Base-by-base conservation (phyloP, 2,888 invertebrate genomes). In the Panopea generosa region DNA sequence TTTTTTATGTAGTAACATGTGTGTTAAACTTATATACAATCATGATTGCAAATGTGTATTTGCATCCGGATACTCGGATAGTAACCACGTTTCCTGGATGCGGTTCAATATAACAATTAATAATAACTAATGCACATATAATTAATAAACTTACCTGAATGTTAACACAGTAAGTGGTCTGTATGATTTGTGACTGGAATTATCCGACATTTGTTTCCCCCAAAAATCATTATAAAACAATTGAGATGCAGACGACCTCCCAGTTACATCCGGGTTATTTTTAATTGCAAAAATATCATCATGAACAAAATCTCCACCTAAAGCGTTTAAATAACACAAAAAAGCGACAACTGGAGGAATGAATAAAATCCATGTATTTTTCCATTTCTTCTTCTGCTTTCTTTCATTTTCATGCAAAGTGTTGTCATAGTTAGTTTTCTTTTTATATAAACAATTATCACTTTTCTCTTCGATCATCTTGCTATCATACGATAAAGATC, bases 141-240 rank as follows among this genome's bases (percentile, higher is more conserved):
- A n/a, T n/a, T n/a, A n/a, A n/a, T 33, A 33, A 2, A 65, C 95
- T 95, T 93, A 97, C 97, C 97, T 95, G 94, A 97, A 97, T 9
- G 96, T 95, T 61, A 97, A 94, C 57, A 96, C 95, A 18, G 96
- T 96, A 82, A 97, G 93, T 47, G 97, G 97, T 86, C 97, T 94
- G 93, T 97, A 97, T 62, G 96, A 96, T 94, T 97, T 97, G 93
- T 97, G 97, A 87, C 96, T 97, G 90, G 94, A 94, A 62, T 95
- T 93, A 89, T 96, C 96, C n/a, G 95, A 94, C 96, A 97, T 96
- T 38, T 96, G 95, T 65, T 95, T 96, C n/a, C 97, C 97, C 97
- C 97, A 97, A 92, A 97, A 97, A 93, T 97, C 97, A 72, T 90
- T 85, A 26, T 27, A 45, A 55, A 87, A 87, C 9, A 89, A 22